Base-by-base conservation (phyloP, 1,140 invertebrate species). In the Cydia amplana region DNA sequence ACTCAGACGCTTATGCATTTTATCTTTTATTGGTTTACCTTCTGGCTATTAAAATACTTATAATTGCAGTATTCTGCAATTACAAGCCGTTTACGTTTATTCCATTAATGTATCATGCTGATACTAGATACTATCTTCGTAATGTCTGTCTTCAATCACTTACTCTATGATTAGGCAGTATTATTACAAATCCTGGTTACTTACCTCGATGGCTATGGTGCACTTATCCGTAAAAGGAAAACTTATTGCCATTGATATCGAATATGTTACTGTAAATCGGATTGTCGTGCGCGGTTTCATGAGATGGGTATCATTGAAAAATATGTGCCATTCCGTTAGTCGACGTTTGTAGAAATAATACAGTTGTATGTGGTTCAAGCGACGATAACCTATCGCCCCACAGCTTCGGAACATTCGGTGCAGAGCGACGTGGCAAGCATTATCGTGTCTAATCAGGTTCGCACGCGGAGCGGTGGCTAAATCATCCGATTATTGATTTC, bases 401-500 rank as follows among this genome's bases (percentile, higher is more conserved):
- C 74, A 83, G 79, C 75, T 79, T 73, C 80, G 77, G 75, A 74
- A 73, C 80, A 73, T 80, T 85, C 82, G 79, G 79, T 77, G 81
- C 80, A 87, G 85, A 46, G 73, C 16, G 60, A 89, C 83, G 85
- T 83, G 84, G 79, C 85, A 79, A 81, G 83, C 82, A 89, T 83
- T 90, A 91, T 92, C 91, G 89, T 89, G 85, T 88, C 89, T 89
- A 91, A 91, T 92, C 91, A 88, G 88, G 87, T 91, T 91, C 89
- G 90, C 88, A 92, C 90, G 89, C 88, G 90, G 90, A 85, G 88
- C 90, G 85, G 89, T 90, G 90, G 90, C 90, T 91, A 90, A 91
- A 92, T 91, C 90, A 89, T 91, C 84, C 91, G 90, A 89, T 92
- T 92, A 92, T 93, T 93, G 91, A 92, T 91, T 92, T 91, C 88